Evolutionary conservation across 2,113 vertebrate genomes (phyloP).

Genomic region (Peromyscus polionotus): DNA sequence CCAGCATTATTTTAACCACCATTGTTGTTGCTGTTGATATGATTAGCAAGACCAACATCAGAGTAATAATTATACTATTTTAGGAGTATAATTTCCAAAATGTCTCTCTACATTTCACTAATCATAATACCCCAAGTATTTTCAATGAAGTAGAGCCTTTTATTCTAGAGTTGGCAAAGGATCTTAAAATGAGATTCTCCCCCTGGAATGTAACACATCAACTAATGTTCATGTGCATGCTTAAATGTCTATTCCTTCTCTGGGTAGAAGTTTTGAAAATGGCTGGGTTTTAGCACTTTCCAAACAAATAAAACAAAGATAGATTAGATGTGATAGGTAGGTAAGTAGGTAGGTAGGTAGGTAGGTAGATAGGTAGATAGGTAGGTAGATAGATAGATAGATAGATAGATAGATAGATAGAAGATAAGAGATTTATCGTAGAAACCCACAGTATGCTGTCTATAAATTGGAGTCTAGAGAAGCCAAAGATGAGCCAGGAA

Average conservation of each 20-base stretch:
- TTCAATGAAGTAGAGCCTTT: conserved; percentile 40
- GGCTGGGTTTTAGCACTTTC: neutral
- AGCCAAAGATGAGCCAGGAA: neutral
- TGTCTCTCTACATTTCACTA: neutral
- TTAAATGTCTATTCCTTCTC: neutral
- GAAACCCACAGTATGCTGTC: neutral
- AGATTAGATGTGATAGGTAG: neutral
- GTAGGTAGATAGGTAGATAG: neutral
- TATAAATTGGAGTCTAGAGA: neutral
- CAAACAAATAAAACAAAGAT: neutral
- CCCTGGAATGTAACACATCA: neutral
- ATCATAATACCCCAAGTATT: neutral
- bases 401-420: neutral
- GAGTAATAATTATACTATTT: conserved; percentile 34
- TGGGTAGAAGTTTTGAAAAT: conserved; percentile 14
- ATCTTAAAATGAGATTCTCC: conserved; percentile 19
- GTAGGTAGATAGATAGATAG: neutral
- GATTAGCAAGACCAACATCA: neutral
- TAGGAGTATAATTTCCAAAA: conserved; percentile 52
- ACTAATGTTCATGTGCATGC: conserved; percentile 4
- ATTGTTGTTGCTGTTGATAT: neutral
- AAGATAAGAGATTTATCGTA: neutral
- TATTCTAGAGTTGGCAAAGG: conserved; percentile 22
- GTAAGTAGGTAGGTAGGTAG: neutral
- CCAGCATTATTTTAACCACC: neutral